Conservation (phyloP, 2,888 invertebrate species). For the Pyralis farinalis region DNA sequence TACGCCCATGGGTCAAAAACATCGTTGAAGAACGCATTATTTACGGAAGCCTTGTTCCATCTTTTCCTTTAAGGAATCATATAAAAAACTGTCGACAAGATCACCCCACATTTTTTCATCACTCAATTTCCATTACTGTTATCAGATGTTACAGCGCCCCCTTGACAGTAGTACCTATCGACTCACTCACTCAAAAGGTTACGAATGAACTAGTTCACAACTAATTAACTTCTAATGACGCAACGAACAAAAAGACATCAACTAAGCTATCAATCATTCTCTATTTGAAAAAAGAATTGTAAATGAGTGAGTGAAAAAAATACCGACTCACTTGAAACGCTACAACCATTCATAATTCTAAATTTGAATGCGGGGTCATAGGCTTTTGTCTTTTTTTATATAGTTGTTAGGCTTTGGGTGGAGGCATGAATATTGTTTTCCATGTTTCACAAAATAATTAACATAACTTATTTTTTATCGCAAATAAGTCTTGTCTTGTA, state of each 20-base stretch:
- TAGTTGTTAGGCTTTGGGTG: not conserved
- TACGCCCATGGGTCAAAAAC: too few species aligned
- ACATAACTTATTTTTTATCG: not conserved
- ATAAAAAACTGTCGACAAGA: slow-evolving; percentile 6
- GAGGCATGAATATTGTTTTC: not conserved
- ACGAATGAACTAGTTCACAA: slow-evolving; percentile 72
- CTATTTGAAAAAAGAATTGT: slow-evolving; percentile 54
- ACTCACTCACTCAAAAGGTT: slow-evolving; percentile 30
- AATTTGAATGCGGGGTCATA: slow-evolving; percentile 65
- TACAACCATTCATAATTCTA: slow-evolving; percentile 56
- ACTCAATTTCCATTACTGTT: slow-evolving; percentile 7
- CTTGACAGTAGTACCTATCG: slow-evolving; percentile 32
- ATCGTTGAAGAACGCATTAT: too few species aligned
- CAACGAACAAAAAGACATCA: slow-evolving; percentile 70
- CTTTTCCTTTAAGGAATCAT: too few species aligned
- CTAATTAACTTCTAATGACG: slow-evolving; percentile 75
- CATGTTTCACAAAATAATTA: not conserved
- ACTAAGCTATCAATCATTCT: slow-evolving; percentile 70
- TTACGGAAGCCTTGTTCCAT: too few species aligned
- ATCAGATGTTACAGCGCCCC: slow-evolving; percentile 23
- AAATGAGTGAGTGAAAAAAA: slow-evolving; percentile 30
- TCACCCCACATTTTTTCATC: slow-evolving; percentile 3
- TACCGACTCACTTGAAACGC: slow-evolving; percentile 28
- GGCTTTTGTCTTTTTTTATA: slow-evolving; percentile 40
- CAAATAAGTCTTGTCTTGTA: not conserved